Evolutionary conservation across 2,113 vertebrate species (phyloP), one percentile per base, ranked within the genome.

Genomic region (Nyctibius bracteatus): DNA sequence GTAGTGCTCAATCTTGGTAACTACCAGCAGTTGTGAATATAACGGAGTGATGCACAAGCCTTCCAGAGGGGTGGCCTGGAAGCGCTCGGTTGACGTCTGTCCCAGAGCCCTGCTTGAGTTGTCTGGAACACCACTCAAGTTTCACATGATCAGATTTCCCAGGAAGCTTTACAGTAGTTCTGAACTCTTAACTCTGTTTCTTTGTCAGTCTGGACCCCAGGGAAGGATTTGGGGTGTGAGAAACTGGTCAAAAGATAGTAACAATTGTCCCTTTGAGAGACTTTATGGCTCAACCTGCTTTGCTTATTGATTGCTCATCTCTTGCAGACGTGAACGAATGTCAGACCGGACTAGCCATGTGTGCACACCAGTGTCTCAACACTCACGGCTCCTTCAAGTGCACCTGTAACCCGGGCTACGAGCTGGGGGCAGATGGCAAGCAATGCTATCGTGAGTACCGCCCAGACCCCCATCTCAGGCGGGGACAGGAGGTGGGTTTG

Each of bases 291-390:
- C 68, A 18, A 3, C 39, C 24, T 7, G 25, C 37, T 63, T 21
- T 39, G 14, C 52, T 52, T 1, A 4, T 0, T 2, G 30, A 7
- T 16, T 13, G 18, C 35, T 28, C 17, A 0, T 27, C 47, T 80
- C 41, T 52, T n/a, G 43, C 97, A 99, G 99, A 99, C 4, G 94
- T 99, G 37, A 98, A 99, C 0, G 99, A 99, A 55, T 99, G 99
- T 55, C 93, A 97, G 87, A 57, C 68, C 0, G 98, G 98, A 9
- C 86, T 94, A 33, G 98, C 97, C 58, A 83, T 62, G 93, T 99
- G 99, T 10, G 97, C 98, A 4, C 99, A 99, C 9, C 97, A 98
- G 94, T 99, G 99, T 72, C 98, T 98, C 90, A 99, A 99, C 98
- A 99, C 98, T 1, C 97, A 18, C 0, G 99, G 99, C 28, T 99